phyloP scores from a whole-genome alignment of 2,113 vertebrate species.

The Hippolais icterina region DNA sequence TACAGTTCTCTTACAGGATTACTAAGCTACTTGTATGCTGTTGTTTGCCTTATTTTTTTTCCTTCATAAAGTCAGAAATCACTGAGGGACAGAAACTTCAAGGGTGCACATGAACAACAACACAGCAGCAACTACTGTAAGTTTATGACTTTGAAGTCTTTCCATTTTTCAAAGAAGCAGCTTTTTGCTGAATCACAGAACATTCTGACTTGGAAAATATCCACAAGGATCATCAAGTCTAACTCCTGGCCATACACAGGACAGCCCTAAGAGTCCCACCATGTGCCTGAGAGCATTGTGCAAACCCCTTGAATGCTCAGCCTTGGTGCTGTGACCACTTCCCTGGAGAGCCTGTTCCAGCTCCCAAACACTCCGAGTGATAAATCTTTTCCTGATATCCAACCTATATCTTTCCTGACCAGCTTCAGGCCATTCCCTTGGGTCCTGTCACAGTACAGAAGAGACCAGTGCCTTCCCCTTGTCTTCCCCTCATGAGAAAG shows the following conservation, averaged over 20 bases:
- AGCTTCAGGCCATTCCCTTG: background rate
- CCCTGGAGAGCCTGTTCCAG: background rate
- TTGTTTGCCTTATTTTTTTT: accelerated
- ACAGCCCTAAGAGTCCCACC: background rate
- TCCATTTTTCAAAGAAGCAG: background rate
- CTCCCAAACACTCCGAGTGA: accelerated
- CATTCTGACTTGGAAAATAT: background rate
- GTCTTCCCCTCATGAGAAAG: background rate
- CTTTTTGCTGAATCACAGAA: background rate
- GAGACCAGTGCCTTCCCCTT: background rate
- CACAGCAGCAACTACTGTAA: background rate
- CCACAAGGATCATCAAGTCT: background rate
- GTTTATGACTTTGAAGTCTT: background rate
- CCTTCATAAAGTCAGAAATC: background rate
- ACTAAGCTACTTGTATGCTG: background rate
- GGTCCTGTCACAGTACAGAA: background rate
- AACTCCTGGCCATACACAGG: background rate
- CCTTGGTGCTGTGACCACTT: background rate
- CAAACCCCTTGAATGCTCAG: background rate
- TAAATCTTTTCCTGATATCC: background rate
- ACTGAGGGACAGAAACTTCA: background rate
- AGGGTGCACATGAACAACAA: background rate
- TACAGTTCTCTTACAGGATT: background rate
- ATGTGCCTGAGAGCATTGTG: background rate
- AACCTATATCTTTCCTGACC: too few relatives aligned